Conservation (phyloP, 1,140 invertebrate species). For the Heliconius eleuchia region DNA sequence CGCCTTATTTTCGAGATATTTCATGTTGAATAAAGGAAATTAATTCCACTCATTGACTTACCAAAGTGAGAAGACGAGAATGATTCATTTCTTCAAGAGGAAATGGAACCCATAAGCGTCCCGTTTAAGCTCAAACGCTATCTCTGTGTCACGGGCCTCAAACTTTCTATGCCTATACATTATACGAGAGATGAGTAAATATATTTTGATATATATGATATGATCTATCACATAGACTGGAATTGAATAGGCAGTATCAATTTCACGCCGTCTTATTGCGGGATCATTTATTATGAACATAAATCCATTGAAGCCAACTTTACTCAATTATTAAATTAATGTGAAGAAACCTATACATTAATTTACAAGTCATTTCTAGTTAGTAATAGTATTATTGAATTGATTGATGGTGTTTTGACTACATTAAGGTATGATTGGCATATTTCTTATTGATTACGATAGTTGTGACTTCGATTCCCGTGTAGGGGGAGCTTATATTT, state of each 20-base stretch:
- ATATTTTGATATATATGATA: background rate
- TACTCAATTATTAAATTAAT: constrained; percentile 1
- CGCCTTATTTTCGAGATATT: too few relatives aligned
- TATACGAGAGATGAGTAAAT: background rate
- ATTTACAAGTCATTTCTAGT: background rate
- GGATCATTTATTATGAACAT: constrained; percentile 2
- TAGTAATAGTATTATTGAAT: constrained; percentile 1
- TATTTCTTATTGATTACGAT: too few relatives aligned
- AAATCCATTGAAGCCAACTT: constrained; percentile 8
- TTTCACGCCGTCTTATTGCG: constrained; percentile 4
- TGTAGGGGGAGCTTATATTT: too few relatives aligned
- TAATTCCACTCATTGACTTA: too few relatives aligned
- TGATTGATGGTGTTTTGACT: constrained; percentile 1
- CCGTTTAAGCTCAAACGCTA: too few relatives aligned
- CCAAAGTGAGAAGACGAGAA: background rate
- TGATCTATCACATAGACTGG: background rate
- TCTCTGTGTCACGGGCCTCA: too few relatives aligned
- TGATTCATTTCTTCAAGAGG: background rate
- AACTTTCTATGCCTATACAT: background rate
- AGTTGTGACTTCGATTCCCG: too few relatives aligned
- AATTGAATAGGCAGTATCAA: constrained; percentile 6
- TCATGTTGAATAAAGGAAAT: too few relatives aligned
- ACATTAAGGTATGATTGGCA: background rate
- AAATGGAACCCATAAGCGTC: background rate
- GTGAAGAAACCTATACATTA: background rate